phyloP scores from a whole-genome alignment of 2,888 invertebrate genomes.

The Cephalotes varians region DNA sequence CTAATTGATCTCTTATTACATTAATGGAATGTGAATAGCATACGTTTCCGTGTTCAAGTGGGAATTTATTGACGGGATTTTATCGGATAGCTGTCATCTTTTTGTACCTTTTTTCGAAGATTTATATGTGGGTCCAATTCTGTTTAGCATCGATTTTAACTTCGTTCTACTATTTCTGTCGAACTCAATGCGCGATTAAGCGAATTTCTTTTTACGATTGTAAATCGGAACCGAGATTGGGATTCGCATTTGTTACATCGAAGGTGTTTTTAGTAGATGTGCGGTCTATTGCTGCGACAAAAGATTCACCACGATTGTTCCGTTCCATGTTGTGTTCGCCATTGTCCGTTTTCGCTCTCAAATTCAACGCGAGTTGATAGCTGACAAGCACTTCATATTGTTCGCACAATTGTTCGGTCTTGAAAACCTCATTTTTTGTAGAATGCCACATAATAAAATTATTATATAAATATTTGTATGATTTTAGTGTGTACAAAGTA shows the following conservation, averaged over 20 bases:
- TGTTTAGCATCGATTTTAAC: neutral
- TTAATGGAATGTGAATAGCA: slow-evolving; percentile 48
- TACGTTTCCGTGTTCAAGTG: slow-evolving; percentile 33
- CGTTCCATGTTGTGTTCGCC: neutral
- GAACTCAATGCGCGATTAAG: slow-evolving; percentile 24
- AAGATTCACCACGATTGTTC: neutral
- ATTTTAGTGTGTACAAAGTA: neutral
- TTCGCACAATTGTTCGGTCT: neutral
- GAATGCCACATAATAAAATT: neutral
- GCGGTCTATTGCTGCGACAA: neutral
- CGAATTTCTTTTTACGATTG: slow-evolving; percentile 27
- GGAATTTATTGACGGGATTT: slow-evolving; percentile 3
- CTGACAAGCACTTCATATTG: neutral
- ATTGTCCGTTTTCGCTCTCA: slow-evolving; percentile 12
- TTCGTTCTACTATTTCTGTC: slow-evolving; percentile 20
- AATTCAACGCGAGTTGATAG: neutral
- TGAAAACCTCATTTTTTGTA: neutral
- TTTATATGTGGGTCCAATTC: neutral
- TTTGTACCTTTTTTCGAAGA: neutral
- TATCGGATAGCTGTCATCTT: slow-evolving; percentile 31
- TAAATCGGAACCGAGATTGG: slow-evolving; percentile 15
- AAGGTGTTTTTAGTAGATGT: slow-evolving; percentile 8
- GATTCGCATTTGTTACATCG: neutral
- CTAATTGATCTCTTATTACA: slow-evolving; percentile 64
- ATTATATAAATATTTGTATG: neutral